Evolutionary conservation across 2,113 vertebrate species (phyloP).

Genomic region (Hemibagrus wyckioides): DNA sequence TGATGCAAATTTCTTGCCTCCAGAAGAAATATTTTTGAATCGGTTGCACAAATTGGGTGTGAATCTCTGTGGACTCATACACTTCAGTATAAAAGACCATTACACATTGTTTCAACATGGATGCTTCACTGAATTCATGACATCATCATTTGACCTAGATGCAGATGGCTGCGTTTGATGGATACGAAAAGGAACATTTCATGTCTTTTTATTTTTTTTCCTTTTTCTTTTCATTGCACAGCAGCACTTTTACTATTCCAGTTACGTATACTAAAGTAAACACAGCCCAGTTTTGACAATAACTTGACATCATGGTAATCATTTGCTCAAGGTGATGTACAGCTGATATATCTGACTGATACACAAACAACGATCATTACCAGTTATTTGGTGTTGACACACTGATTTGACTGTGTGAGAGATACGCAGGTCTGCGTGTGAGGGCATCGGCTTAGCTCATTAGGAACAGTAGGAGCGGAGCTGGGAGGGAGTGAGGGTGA

Average conservation of each 20-base stretch:
- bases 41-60: constrained; percentile 31
- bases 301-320: constrained; percentile 18
- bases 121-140: constrained; percentile 28
- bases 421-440: constrained; percentile 8
- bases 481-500: constrained; percentile 21
- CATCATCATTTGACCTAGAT: constrained; percentile 18
- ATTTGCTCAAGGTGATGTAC: background rate
- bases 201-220: background rate
- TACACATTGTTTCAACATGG: constrained; percentile 26
- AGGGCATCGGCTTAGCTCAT: constrained; percentile 26
- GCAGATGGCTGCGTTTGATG: constrained; percentile 1
- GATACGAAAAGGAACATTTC: background rate
- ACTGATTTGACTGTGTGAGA: background rate
- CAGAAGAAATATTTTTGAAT: constrained; percentile 15
- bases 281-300: background rate
- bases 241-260: constrained; percentile 13
- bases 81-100: constrained; percentile 23
- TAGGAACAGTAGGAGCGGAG: constrained; percentile 1
- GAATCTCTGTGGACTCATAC: constrained; percentile 12
- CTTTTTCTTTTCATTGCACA: background rate
- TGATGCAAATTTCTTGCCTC: background rate
- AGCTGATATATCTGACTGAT: background rate
- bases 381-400: background rate
- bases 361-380: background rate
- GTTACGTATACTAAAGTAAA: constrained; percentile 12